phyloP scores from a whole-genome alignment of 2,113 vertebrate species.

The Egretta garzetta region DNA sequence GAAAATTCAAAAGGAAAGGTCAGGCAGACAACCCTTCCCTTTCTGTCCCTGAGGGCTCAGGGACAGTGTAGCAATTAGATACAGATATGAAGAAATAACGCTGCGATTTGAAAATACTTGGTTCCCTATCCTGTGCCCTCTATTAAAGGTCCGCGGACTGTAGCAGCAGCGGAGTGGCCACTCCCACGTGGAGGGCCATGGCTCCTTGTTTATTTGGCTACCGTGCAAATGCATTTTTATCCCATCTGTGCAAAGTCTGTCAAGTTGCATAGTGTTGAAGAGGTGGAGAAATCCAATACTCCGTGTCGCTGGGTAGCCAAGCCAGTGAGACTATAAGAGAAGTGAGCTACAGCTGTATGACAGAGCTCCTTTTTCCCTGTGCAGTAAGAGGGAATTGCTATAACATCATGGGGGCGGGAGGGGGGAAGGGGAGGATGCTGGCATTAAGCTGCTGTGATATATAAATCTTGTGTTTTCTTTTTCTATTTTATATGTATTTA shows the following conservation, averaged over 20 bases:
- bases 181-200: background rate
- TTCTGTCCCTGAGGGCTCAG: background rate
- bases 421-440: background rate
- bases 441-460: background rate
- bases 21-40: background rate
- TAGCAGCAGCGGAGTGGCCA: background rate
- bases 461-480: background rate
- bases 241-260: background rate
- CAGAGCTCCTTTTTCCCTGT: background rate
- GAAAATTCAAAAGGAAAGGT: slow-evolving; percentile 31
- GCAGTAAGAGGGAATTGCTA: slow-evolving; percentile 31
- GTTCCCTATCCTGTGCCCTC: background rate
- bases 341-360: slow-evolving; percentile 13
- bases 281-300: background rate
- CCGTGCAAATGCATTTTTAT: background rate
- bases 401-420: background rate
- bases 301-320: background rate
- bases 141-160: background rate
- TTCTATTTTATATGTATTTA: background rate
- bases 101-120: background rate
- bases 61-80: background rate
- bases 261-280: background rate
- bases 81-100: background rate
- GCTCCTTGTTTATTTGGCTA: background rate
- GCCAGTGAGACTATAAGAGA: background rate